Percentiles rank a stretch among this genome's conserved stretches.
These are phyloP conservation scores for Temnothorax longispinosus DNA, from an alignment of 1,140 invertebrate genomes.

Conservation along the genomic window DNA sequence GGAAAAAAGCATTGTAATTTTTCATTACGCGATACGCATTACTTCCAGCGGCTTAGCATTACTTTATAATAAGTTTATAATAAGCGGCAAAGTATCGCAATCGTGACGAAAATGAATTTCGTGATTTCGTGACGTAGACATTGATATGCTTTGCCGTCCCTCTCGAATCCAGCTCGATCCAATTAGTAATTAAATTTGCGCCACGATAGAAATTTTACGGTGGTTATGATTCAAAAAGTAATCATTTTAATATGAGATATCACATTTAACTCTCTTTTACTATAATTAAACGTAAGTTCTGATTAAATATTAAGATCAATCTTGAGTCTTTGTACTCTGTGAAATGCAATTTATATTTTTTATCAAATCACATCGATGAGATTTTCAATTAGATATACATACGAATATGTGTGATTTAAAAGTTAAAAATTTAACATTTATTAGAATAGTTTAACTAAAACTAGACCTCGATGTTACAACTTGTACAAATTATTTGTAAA, in stretches of 20 bases:
- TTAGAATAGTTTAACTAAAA: constrained; percentile 4
- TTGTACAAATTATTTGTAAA: not conserved
- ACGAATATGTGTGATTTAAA: not conserved
- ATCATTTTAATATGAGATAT: not conserved
- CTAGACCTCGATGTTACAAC: not conserved
- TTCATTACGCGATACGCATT: constrained; percentile 39
- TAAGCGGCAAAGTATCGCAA: not conserved
- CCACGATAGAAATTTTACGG: not conserved
- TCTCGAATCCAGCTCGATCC: not conserved
- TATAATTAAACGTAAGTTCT: constrained; percentile 5
- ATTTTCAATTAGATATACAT: not conserved
- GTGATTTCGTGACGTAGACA: constrained; percentile 6
- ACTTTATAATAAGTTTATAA: not conserved
- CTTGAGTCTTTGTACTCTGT: not conserved
- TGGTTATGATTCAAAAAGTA: constrained; percentile 9
- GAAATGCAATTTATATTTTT: not conserved
- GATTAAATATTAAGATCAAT: not conserved
- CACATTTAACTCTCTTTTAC: constrained; percentile 24
- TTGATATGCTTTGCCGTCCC: not conserved
- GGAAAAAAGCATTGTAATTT: constrained; percentile 35
- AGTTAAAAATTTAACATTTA: not conserved
- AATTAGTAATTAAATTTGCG: constrained; percentile 34
- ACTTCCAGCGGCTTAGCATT: constrained; percentile 17
- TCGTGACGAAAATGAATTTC: constrained; percentile 25
- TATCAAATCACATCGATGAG: not conserved